Conservation (phyloP, 1,140 invertebrate genomes). For the Halesus radiatus region DNA sequence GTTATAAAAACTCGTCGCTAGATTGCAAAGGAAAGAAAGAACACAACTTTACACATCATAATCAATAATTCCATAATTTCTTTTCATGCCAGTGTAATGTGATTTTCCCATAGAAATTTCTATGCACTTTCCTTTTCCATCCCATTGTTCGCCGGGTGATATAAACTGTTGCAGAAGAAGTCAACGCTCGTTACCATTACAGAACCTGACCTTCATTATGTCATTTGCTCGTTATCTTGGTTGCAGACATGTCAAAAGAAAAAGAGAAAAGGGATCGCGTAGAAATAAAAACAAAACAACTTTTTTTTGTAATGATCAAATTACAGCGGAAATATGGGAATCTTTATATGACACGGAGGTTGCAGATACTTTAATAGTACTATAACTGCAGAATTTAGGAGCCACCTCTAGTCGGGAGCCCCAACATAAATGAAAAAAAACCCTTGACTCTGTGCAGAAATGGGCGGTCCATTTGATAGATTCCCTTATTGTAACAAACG, state of each 20-base stretch:
- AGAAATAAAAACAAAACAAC: neutral
- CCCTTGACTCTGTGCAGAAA: no score
- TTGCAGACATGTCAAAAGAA: neutral
- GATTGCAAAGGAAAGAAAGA: conserved; percentile 20
- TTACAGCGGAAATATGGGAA: no score
- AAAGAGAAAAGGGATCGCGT: neutral
- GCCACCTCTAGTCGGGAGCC: no score
- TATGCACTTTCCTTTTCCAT: conserved; percentile 32
- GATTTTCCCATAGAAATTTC: conserved; percentile 32
- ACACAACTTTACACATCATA: conserved; percentile 1
- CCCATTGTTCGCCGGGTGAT: conserved; percentile 5
- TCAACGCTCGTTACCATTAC: no score
- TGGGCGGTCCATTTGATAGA: no score
- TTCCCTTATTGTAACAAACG: no score
- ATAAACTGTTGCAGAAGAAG: neutral
- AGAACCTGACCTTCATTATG: conserved; percentile 25
- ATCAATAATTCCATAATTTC: conserved; percentile 24
- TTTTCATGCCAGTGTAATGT: neutral
- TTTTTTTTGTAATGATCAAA: neutral
- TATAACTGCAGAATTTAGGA: no score
- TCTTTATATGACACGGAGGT: no score
- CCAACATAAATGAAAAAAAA: no score
- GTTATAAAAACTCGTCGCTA: neutral
- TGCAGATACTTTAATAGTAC: no score
- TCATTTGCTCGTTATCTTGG: neutral